Conservation (phyloP, 2,113 vertebrate genomes). For the Chaetura pelagica region DNA sequence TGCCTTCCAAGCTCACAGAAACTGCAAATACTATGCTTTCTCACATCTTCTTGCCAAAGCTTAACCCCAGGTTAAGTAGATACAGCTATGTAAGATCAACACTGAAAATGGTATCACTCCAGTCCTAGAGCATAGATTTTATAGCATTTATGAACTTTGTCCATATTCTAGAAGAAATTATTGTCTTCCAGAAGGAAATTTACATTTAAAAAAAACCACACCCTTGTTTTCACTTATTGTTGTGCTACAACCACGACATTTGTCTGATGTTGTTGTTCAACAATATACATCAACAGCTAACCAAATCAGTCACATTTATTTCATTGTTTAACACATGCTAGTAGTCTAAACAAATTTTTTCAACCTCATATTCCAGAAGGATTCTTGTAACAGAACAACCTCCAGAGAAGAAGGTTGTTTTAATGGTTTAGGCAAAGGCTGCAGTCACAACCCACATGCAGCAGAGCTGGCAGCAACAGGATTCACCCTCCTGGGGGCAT, state of each 20-base stretch:
- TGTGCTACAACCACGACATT: not conserved
- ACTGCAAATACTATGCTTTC: not conserved
- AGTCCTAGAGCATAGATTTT: not conserved
- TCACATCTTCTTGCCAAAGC: not conserved
- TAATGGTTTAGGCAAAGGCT: not conserved
- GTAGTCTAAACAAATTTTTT: not conserved
- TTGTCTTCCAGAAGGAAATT: not conserved
- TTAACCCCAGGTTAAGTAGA: not conserved
- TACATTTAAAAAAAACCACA: not conserved
- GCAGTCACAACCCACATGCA: fast-evolving
- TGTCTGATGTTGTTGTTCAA: not conserved
- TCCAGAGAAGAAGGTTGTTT: not conserved
- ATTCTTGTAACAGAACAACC: not conserved
- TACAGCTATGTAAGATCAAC: not conserved
- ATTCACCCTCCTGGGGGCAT: not conserved
- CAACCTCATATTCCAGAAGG: not conserved
- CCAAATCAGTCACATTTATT: not conserved
- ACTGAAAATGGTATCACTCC: not conserved
- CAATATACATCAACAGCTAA: not conserved
- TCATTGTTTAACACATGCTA: not conserved
- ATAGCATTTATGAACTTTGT: not conserved
- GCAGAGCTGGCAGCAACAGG: not conserved
- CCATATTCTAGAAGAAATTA: not conserved
- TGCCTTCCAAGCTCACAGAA: not conserved
- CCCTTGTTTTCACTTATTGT: not conserved